A percentile compares a stretch with the other conserved stretches of the same genome.
phyloP scores from a whole-genome alignment of 2,113 vertebrate genomes.

The Aspidoscelis tigris region DNA sequence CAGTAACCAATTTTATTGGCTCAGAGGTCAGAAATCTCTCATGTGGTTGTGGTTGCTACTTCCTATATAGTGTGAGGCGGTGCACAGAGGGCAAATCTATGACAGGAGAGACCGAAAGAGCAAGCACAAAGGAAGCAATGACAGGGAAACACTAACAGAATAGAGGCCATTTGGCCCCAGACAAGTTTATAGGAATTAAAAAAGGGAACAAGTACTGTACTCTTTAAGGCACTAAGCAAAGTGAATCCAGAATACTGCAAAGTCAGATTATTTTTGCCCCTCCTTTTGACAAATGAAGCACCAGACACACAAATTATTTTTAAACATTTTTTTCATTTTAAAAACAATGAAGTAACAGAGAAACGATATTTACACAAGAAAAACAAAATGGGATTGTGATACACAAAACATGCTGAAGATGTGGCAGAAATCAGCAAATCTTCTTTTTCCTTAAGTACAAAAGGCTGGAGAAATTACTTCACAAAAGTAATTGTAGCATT shows the following conservation, averaged over 20 bases:
- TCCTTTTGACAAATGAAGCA: slow-evolving; percentile 61
- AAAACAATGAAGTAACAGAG: slow-evolving; percentile 58
- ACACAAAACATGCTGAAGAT: slow-evolving; percentile 63
- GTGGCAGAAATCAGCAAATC: slow-evolving; percentile 54
- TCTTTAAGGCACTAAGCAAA: slow-evolving; percentile 25
- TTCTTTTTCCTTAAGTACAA: slow-evolving; percentile 64
- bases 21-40: background rate
- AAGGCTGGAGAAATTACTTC: slow-evolving; percentile 48
- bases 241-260: slow-evolving; percentile 50
- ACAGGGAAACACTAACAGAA: too few species aligned
- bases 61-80: background rate
- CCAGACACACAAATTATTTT: slow-evolving; percentile 45
- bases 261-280: slow-evolving; percentile 41
- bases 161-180: too few species aligned
- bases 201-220: background rate
- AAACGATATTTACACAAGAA: slow-evolving; percentile 60
- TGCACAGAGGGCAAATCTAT: background rate
- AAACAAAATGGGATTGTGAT: slow-evolving; percentile 69
- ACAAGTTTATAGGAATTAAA: too few species aligned
- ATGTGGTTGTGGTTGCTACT: background rate
- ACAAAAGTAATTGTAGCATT: slow-evolving; percentile 8
- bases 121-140: too few species aligned
- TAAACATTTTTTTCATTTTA: slow-evolving; percentile 49
- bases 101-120: background rate
- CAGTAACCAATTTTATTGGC: slow-evolving; percentile 53